Percentiles rank a stretch among this genome's conserved stretches.
Evolutionary conservation across 2,797 vertebrate species (phyloP).

Genomic region (Schizopygopsis malacanthus): DNA sequence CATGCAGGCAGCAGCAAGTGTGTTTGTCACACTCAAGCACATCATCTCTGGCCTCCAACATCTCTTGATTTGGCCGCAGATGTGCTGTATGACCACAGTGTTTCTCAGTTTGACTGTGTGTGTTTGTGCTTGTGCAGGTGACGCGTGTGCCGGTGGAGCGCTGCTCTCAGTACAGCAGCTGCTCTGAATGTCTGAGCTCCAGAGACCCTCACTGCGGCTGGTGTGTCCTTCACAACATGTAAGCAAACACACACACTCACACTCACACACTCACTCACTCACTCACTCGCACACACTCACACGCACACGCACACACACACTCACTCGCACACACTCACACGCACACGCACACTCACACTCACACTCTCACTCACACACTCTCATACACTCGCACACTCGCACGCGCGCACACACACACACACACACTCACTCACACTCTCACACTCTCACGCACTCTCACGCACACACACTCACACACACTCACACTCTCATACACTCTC

Average conservation of each 20-base stretch:
- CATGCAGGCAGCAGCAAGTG: slow-evolving; percentile 38
- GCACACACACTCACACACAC: too few relatives aligned
- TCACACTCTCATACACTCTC: too few relatives aligned
- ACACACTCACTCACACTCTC: too few relatives aligned
- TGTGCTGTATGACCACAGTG: slow-evolving; percentile 30
- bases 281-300: too few relatives aligned
- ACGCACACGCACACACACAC: too few relatives aligned
- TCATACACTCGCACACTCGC: too few relatives aligned
- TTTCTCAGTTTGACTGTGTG: slow-evolving; percentile 12
- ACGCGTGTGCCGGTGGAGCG: slow-evolving; percentile 94
- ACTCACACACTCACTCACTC: too few relatives aligned
- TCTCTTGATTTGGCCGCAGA: slow-evolving; percentile 56
- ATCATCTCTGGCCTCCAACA: slow-evolving; percentile 33
- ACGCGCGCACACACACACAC: too few relatives aligned
- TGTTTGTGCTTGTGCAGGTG: slow-evolving; percentile 78
- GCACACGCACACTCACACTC: too few relatives aligned
- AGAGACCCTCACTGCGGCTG: slow-evolving; percentile 97
- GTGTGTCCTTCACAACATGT: slow-evolving; percentile 97
- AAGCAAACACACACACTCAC: slow-evolving; percentile 71
- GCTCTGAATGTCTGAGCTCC: slow-evolving; percentile 92
- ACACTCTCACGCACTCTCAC: too few relatives aligned
- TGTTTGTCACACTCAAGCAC: slow-evolving; percentile 20
- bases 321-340: too few relatives aligned
- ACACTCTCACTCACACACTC: too few relatives aligned
- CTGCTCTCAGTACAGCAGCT: slow-evolving; percentile 93